phyloP scores from a whole-genome alignment of 2,113 vertebrate genomes.

The Myotis davidii region DNA sequence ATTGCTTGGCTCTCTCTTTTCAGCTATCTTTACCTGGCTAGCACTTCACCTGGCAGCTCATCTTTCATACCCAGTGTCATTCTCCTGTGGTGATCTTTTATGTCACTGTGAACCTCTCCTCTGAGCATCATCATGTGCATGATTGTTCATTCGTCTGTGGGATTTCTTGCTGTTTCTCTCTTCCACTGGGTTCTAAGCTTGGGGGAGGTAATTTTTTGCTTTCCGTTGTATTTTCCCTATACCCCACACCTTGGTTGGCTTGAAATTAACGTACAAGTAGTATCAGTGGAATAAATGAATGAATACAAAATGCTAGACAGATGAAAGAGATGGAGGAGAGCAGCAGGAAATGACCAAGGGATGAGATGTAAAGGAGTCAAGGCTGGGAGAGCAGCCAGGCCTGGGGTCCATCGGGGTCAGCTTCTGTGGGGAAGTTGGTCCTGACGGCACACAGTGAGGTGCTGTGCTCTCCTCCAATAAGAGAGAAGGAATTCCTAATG shows the following conservation, averaged over 20 bases:
- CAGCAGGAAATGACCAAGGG: background rate
- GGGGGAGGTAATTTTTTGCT: background rate
- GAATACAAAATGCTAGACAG: background rate
- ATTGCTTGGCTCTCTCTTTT: background rate
- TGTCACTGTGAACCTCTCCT: accelerated
- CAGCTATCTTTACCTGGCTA: background rate
- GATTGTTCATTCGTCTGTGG: background rate
- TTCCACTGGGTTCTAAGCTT: background rate
- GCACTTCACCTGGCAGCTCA: background rate
- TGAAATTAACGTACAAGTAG: background rate
- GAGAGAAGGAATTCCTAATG: background rate
- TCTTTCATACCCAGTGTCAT: background rate
- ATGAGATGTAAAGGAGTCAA: background rate
- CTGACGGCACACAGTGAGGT: background rate
- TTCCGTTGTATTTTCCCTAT: background rate
- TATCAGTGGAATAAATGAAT: background rate
- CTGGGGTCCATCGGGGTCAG: accelerated
- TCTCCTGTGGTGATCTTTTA: background rate
- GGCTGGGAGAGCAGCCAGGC: background rate
- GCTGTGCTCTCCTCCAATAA: background rate
- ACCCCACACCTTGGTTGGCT: background rate
- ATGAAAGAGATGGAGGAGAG: background rate
- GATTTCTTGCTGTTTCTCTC: background rate
- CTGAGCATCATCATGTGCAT: accelerated
- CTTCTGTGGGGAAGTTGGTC: background rate